Percentiles rank a stretch among this genome's conserved stretches.
phyloP scores from a whole-genome alignment of 2,113 vertebrate species.

The zebrafish (Danio rerio) region DNA sequence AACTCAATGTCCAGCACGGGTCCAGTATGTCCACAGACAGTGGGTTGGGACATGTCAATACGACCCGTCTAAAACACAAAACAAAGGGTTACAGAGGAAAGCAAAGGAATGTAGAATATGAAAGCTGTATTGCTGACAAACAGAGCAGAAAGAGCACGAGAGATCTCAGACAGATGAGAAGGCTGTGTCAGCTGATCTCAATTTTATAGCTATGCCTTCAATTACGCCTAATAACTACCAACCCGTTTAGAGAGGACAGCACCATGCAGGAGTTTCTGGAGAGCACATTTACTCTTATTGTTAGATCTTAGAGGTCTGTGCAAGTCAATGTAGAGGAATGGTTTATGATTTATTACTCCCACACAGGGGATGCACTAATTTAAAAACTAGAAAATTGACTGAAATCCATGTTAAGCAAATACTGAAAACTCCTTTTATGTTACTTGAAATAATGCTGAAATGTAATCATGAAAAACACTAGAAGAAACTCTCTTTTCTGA shows the following conservation, averaged over 20 bases:
- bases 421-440: too few species aligned
- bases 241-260: conserved; percentile 49
- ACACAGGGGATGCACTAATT: background rate
- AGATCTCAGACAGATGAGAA: background rate
- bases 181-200: conserved; percentile 62
- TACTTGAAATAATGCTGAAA: too few species aligned
- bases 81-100: background rate
- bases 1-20: conserved; percentile 90
- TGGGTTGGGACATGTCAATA: conserved; percentile 85
- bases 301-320: background rate
- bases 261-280: background rate
- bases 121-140: background rate
- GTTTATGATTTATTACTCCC: background rate
- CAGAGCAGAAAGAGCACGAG: background rate
- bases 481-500: too few species aligned
- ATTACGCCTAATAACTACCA: conserved; percentile 58
- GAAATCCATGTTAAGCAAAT: background rate
- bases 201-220: conserved; percentile 59
- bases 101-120: background rate
- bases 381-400: background rate
- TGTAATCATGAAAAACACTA: too few species aligned
- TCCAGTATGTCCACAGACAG: conserved; percentile 87
- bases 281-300: background rate
- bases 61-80: conserved; percentile 79
- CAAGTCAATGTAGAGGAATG: background rate